Base-by-base conservation (phyloP, 2,797 vertebrate genomes). In the Parambassis ranga region DNA sequence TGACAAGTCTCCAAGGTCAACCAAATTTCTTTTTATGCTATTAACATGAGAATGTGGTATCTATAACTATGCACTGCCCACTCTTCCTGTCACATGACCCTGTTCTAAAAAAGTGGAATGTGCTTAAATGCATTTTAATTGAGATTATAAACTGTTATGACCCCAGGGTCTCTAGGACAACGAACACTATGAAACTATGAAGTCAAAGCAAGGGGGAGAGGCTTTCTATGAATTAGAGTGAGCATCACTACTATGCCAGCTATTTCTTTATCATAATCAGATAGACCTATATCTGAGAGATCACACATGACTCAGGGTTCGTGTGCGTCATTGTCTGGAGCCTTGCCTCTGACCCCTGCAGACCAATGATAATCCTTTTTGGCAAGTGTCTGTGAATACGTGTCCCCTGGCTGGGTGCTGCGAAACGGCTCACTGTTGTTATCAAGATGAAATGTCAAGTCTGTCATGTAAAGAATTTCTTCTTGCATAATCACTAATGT, bases 321-420 rank as follows among this genome's bases (percentile, higher is more conserved):
- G n/a, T 68, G 51, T 84, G 75, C 75, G 82, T 84, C 79, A 88
- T 19, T 74, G 61, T 79, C 63, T 84, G 58, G 15, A 61, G 59
- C n/a, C 24, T 69, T 4, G 0, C 43, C 15, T 49, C 61, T 65
- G 39, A 71, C 42, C 26, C 27, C 20, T 51, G 35, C 19, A 69
- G 48, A 51, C 33, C 46, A 66, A 28, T 71, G 36, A 65, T 74
- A 65, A 81, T 62, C 42, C 46, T 47, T 37, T n/a, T 32, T 5
- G 27, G 10, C 42, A 37, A 20, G 41, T 22, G 15, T 41, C 31
- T 36, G 20, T 38, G 33, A 66, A 23, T 33, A 8, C 31, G 22
- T 56, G 23, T 65, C 35, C 22, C 11, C 22, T 14, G 14, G 11
- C 10, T 20, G 10, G 39, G 43, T 2, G 18, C 15, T 28, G 14